phyloP scores from a whole-genome alignment of 2,113 vertebrate genomes.

The Zosterops hypoxanthus region DNA sequence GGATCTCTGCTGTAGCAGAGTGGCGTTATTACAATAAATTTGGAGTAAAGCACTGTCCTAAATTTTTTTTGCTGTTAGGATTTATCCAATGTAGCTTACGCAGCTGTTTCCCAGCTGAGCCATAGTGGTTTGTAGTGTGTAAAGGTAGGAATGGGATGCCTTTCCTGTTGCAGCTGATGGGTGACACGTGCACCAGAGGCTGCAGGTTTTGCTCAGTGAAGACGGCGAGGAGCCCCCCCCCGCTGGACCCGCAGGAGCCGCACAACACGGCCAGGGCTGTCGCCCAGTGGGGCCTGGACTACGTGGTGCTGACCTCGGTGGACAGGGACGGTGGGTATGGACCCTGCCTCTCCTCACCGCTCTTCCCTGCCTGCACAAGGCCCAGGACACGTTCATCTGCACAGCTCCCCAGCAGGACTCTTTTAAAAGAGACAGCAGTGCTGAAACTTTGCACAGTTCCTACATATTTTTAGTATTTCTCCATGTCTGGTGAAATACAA shows the following conservation, averaged over 20 bases:
- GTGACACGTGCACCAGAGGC: constrained; percentile 95
- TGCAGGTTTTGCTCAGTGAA: constrained; percentile 97
- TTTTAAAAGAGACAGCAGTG: background rate
- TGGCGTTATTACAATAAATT: background rate
- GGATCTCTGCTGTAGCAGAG: background rate
- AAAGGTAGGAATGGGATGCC: background rate
- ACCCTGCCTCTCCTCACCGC: fast-evolving
- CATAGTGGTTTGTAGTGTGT: background rate
- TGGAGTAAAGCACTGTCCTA: background rate
- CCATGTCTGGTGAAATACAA: background rate
- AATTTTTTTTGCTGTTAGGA: background rate
- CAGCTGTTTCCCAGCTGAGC: background rate
- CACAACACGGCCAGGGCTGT: constrained; percentile 91
- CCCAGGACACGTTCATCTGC: fast-evolving
- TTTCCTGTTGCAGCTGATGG: constrained; percentile 87
- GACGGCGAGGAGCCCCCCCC: constrained; percentile 86
- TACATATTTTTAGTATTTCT: background rate
- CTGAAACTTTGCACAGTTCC: background rate
- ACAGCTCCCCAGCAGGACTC: background rate
- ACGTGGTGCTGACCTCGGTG: constrained; percentile 96
- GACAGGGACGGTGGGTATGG: constrained; percentile 90
- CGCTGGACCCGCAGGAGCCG: constrained; percentile 88
- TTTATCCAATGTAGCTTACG: background rate
- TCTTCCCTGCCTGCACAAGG: fast-evolving
- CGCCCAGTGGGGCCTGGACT: constrained; percentile 94